Base-by-base conservation (phyloP, 2,888 invertebrate genomes). In the Stramonita haemastoma region DNA sequence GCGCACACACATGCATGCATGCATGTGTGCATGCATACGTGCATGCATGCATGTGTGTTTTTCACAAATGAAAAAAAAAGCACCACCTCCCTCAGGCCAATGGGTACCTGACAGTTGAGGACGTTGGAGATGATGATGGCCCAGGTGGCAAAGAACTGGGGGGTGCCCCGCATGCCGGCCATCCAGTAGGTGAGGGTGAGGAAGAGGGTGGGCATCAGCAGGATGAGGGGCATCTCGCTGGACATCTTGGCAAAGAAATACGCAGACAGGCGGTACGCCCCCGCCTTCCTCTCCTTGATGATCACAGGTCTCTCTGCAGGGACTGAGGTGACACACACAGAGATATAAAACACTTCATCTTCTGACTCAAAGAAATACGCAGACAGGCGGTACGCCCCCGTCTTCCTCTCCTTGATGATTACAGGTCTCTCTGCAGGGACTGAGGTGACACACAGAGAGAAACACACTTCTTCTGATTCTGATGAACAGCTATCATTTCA, bases 171-270 rank as follows among this genome's bases (percentile, higher is more conserved):
- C 94, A 97, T 97, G 92, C 97, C 98, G 95, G 98, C 96, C 97
- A 98, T 97, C 92, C 97, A 97, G 96, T 98, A 98, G 92, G 97
- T 97, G 93, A 98, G 97, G 94, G 97, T 96, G 95, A 97, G 97
- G 96, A 97, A 98, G 94, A 97, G 97, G 84, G 97, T 97, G 90
- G 98, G 98, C 94, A 98, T 96, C 79, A 97, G 97, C 93, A 98
- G 97, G 84, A 97, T 97, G 92, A 98, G 95, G 17, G 98, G 98
- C 93, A 98, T 95, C 96, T 98, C 98, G 90, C 98, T 98, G 91
- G 97, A 97, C 97, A 98, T 98, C 96, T 98, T 98, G 91, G 98
- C 98, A 94, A 98, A 96, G 96, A 98, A 98, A 95, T 98, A 98
- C 70, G 98, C 97, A 17, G 98, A 98, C 88, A 98, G 96, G 89